A percentile compares a stretch with the other conserved stretches of the same genome.
Evolutionary conservation across 64 coral and sea anemone species (phyloP).

Genomic region (Anthopleura sola): DNA sequence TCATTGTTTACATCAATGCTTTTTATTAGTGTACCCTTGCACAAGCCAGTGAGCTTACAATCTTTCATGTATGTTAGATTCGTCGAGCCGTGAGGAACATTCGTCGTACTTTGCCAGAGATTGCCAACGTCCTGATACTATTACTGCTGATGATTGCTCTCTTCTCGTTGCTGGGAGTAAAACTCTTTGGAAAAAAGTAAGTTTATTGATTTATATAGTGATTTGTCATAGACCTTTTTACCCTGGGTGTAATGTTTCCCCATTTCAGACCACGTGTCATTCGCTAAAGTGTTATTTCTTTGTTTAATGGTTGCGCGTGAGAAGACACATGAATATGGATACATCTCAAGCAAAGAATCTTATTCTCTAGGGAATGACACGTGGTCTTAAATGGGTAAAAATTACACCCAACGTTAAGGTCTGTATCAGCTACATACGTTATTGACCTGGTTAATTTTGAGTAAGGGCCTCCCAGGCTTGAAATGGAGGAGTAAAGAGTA

Average conservation of each 20-base stretch:
- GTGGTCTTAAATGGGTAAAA: too few species aligned
- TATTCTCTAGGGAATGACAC: too few species aligned
- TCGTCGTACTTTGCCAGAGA: slow-evolving; percentile 86
- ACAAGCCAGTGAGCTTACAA: neutral
- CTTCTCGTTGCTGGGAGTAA: slow-evolving; percentile 78
- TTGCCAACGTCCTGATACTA: slow-evolving; percentile 87
- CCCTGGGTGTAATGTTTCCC: too few species aligned
- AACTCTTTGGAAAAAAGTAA: slow-evolving; percentile 94
- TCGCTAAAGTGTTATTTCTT: too few species aligned
- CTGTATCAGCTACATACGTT: too few species aligned
- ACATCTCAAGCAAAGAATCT: too few species aligned
- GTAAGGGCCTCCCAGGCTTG: neutral
- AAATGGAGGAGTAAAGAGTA: neutral
- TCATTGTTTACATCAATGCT: too few species aligned
- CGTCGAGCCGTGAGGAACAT: slow-evolving; percentile 89
- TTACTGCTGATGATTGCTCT: slow-evolving; percentile 72
- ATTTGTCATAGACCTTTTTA: neutral
- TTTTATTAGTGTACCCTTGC: neutral
- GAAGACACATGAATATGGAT: too few species aligned
- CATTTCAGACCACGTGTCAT: too few species aligned
- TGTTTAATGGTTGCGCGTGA: too few species aligned
- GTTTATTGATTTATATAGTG: too few species aligned
- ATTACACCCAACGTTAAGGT: neutral
- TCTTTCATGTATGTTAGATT: slow-evolving; percentile 29
- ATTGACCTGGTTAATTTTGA: neutral